Evolutionary conservation across 2,113 vertebrate genomes (phyloP).

Genomic region (Mirounga angustirostris): DNA sequence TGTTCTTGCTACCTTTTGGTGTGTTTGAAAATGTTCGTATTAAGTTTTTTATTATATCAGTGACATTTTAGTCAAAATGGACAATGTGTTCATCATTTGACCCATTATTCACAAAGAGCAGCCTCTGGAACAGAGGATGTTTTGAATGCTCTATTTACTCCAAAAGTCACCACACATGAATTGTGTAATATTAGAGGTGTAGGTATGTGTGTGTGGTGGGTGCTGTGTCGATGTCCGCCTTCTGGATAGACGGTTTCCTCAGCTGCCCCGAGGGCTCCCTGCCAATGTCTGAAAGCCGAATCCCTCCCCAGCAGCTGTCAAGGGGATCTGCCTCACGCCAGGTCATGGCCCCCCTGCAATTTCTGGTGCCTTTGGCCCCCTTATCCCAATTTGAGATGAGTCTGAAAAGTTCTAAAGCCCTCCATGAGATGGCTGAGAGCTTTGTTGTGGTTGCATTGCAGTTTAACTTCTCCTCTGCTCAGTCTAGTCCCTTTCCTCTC

Average conservation of each 20-base stretch:
- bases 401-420: no score
- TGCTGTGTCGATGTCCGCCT: background rate
- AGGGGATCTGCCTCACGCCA: background rate
- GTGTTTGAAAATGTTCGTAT: background rate
- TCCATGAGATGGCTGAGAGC: background rate
- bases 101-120: background rate
- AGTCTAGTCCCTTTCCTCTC: background rate
- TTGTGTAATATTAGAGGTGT: background rate
- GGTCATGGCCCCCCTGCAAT: no score
- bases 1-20: background rate
- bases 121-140: background rate
- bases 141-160: background rate
- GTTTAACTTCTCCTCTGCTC: background rate
- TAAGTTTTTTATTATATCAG: background rate
- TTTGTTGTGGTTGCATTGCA: background rate
- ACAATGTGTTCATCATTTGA: background rate
- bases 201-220: background rate
- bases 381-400: background rate
- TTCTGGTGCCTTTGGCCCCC: background rate
- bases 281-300: background rate
- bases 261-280: background rate
- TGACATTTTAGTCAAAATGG: background rate
- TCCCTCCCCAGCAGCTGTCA: background rate
- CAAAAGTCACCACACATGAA: background rate
- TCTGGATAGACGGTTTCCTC: background rate